phyloP scores from a whole-genome alignment of 2,888 invertebrate species.

The Cryptocephalus primarius region DNA sequence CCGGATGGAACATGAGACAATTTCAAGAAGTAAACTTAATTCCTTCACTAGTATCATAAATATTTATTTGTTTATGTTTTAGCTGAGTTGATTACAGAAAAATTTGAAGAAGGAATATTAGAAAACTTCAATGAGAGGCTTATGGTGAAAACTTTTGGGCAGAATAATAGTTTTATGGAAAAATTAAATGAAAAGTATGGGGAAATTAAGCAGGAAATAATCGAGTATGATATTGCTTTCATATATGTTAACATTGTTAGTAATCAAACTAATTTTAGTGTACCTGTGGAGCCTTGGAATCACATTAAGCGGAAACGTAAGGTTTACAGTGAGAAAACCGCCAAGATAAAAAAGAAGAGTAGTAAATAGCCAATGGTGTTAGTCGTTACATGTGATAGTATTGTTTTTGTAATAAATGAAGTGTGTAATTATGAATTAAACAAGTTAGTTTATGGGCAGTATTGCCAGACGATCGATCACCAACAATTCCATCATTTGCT shows the following conservation, averaged over 20 bases:
- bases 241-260: not conserved
- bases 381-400: no score
- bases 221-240: not conserved
- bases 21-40: not conserved
- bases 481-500: no score
- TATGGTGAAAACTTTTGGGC: not conserved
- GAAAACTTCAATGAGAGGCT: not conserved
- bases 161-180: not conserved
- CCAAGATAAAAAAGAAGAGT: not conserved
- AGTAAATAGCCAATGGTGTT: no score
- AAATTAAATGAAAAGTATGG: not conserved
- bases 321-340: not conserved
- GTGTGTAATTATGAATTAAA: no score
- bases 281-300: not conserved
- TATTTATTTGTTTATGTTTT: not conserved
- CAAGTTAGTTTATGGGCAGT: no score
- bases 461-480: no score
- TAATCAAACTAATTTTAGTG: not conserved
- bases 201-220: not conserved
- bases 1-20: not conserved
- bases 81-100: not conserved
- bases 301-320: not conserved
- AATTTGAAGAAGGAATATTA: not conserved
- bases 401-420: no score
- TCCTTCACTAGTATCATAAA: not conserved